phyloP scores from a whole-genome alignment of 2,888 invertebrate genomes.

The Pollenia griseotomentosa region DNA sequence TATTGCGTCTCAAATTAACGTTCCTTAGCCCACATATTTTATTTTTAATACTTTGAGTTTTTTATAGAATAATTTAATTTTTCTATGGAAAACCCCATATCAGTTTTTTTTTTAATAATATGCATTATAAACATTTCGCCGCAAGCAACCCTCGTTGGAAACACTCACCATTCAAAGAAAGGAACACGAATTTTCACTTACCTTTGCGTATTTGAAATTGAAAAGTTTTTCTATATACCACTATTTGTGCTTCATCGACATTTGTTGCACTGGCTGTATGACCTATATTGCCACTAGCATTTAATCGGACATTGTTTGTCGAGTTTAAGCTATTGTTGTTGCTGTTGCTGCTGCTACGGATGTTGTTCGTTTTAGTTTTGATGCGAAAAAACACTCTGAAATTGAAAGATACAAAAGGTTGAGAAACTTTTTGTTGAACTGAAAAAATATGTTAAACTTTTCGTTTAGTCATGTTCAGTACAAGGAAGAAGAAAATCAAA shows the following conservation, averaged over 20 bases:
- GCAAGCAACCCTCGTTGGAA: not conserved
- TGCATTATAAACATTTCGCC: too few relatives aligned
- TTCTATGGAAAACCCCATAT: too few relatives aligned
- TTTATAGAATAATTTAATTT: too few relatives aligned
- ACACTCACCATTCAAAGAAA: not conserved
- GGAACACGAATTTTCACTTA: conserved; percentile 66
- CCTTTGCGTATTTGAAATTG: conserved; percentile 79
- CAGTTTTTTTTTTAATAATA: too few relatives aligned
- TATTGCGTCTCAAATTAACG: too few relatives aligned
- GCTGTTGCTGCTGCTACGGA: conserved; percentile 55
- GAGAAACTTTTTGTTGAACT: too few relatives aligned
- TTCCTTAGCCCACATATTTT: too few relatives aligned
- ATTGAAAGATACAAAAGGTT: not conserved
- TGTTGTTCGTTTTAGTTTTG: conserved; percentile 65
- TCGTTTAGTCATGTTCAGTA: too few relatives aligned
- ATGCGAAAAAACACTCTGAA: conserved; percentile 78
- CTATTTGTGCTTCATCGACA: conserved; percentile 73
- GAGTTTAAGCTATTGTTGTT: conserved; percentile 28
- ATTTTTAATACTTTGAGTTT: too few relatives aligned
- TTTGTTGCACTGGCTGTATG: conserved; percentile 62
- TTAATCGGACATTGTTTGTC: conserved; percentile 55
- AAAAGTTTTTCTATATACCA: conserved; percentile 77
- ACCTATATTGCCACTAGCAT: conserved; percentile 62
- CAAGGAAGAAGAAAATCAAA: too few relatives aligned
- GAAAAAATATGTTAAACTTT: too few relatives aligned